These are phyloP conservation scores for Tarsius wallacei DNA, from an alignment of 2,797 vertebrate genomes.

Conservation along the genomic window DNA sequence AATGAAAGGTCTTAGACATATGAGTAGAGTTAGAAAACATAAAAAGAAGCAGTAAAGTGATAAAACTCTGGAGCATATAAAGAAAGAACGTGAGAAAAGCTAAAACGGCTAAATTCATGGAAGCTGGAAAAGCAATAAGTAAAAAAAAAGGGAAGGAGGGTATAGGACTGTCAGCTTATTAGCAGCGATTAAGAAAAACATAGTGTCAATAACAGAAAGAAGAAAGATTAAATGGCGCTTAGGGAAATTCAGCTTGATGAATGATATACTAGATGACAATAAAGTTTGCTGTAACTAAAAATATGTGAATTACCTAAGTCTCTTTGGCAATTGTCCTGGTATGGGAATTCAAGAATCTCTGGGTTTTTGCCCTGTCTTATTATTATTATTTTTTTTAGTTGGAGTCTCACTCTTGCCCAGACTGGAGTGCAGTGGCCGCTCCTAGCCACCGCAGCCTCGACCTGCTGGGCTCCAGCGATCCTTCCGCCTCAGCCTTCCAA, in stretches of 20 bases:
- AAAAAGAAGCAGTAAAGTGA: not conserved
- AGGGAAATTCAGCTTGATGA: constrained; percentile 30
- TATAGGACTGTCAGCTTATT: not conserved
- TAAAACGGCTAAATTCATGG: not conserved
- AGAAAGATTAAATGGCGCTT: not conserved
- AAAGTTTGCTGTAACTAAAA: constrained; percentile 21
- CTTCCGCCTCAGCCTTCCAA: no score
- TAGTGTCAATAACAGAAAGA: not conserved
- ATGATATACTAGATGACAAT: not conserved
- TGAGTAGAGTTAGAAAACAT: not conserved
- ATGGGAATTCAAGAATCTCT: not conserved
- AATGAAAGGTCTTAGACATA: constrained; percentile 48
- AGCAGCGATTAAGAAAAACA: not conserved
- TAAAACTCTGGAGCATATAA: constrained; percentile 14
- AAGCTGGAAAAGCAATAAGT: not conserved
- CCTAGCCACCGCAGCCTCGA: no score
- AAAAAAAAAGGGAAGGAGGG: not conserved
- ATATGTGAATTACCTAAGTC: not conserved
- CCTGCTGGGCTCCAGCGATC: no score
- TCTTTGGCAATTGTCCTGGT: not conserved
- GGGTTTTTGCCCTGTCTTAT: constrained; percentile 24
- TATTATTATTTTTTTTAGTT: no score
- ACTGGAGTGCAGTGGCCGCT: no score
- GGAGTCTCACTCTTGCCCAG: no score
- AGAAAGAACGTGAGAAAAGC: constrained; percentile 1